Evolutionary conservation across 2,888 invertebrate genomes (phyloP).

Genomic region (Agonopterix subpropinquella): DNA sequence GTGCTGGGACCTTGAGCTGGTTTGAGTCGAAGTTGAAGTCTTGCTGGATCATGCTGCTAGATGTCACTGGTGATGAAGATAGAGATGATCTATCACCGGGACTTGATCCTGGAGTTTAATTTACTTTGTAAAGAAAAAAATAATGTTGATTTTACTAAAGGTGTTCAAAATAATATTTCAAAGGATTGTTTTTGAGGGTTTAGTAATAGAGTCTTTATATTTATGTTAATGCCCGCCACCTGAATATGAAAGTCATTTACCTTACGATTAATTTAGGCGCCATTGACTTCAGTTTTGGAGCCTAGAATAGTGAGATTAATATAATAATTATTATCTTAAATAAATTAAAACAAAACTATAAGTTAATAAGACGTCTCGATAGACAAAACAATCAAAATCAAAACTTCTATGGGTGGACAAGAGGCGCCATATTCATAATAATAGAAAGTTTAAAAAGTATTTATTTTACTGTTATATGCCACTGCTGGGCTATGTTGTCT

Average conservation of each 20-base stretch:
- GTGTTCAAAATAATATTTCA: neutral
- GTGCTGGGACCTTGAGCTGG: conserved; percentile 51
- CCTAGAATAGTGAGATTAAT: conserved; percentile 40
- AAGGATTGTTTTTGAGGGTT: neutral
- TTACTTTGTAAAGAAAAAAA: conserved; percentile 27
- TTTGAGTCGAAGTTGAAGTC: conserved; percentile 40
- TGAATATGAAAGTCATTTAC: conserved; percentile 30
- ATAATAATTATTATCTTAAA: too few species aligned
- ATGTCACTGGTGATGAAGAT: conserved; percentile 57
- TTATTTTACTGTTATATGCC: too few species aligned
- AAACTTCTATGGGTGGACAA: too few species aligned
- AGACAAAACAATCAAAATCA: too few species aligned
- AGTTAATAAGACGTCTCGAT: too few species aligned
- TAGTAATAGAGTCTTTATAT: conserved; percentile 6
- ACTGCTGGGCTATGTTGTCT: too few species aligned
- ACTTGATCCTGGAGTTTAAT: conserved; percentile 58
- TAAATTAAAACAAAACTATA: too few species aligned
- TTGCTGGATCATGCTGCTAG: conserved; percentile 44
- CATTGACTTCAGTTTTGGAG: conserved; percentile 39
- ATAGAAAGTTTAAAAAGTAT: too few species aligned
- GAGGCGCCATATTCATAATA: too few species aligned
- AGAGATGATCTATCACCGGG: conserved; percentile 61
- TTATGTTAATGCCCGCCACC: conserved; percentile 22
- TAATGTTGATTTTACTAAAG: conserved; percentile 6
- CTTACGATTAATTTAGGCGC: conserved; percentile 21